Percentiles rank a stretch among this genome's conserved stretches.
These are phyloP conservation scores for Triplophysa siluroides DNA, from an alignment of 2,113 vertebrate genomes.

Conservation along the genomic window DNA sequence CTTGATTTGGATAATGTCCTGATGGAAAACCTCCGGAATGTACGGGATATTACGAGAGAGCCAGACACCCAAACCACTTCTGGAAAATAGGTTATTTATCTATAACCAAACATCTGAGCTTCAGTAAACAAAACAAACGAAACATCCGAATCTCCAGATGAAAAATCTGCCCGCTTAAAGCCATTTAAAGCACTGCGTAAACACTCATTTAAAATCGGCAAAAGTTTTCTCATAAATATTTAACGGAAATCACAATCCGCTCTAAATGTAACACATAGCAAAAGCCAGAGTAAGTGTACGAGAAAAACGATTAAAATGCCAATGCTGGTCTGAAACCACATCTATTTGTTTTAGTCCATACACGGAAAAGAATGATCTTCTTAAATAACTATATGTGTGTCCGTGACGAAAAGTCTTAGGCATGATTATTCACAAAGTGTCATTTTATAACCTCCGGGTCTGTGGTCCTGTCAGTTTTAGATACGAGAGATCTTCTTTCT, in stretches of 20 bases:
- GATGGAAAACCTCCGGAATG: conserved; percentile 57
- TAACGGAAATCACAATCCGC: not conserved
- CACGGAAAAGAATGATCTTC: not conserved
- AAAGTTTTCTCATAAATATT: conserved; percentile 22
- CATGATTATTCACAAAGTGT: conserved; percentile 64
- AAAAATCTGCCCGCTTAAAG: not conserved
- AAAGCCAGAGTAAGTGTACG: not conserved
- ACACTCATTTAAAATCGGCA: not conserved
- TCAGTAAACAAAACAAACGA: conserved; percentile 36
- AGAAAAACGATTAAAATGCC: not conserved
- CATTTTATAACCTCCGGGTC: conserved; percentile 75
- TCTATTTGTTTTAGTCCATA: not conserved
- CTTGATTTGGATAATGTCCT: conserved; percentile 14
- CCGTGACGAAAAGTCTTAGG: conserved; percentile 37
- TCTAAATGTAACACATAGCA: not conserved
- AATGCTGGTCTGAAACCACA: not conserved
- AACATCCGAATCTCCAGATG: not conserved
- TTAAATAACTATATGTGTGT: conserved; percentile 21
- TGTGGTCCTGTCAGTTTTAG: conserved; percentile 75
- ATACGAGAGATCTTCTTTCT: conserved; percentile 72
- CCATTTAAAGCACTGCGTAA: not conserved
- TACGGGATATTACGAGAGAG: conserved; percentile 16
- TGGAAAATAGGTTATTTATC: conserved; percentile 39
- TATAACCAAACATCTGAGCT: conserved; percentile 34
- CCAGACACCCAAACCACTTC: conserved; percentile 44